Base-by-base conservation (phyloP, 2,113 vertebrate genomes). In the Malurus melanocephalus region DNA sequence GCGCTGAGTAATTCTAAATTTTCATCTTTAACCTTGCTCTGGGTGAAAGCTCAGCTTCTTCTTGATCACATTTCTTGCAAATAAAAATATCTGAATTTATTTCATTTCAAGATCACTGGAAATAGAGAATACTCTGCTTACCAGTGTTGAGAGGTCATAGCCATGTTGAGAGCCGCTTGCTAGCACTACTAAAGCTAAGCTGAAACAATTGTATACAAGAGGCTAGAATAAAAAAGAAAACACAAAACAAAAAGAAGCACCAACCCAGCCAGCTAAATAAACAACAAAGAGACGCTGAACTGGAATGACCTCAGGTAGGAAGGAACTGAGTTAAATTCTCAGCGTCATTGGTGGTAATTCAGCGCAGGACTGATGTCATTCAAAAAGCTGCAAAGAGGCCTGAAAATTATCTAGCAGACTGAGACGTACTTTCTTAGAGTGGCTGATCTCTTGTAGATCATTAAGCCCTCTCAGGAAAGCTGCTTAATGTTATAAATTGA, bases 381-480 rank as follows among this genome's bases (percentile, higher is more conserved):
- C 71, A 90, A 75, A 92, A 95, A 90, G 83, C 92, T 96, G 93
- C 92, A 91, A 95, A 81, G 75, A 89, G 12, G 68, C 46, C 66
- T 94, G 93, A 97, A 97, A 96, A 93, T 92, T 95, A 96, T 93
- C 95, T 94, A 51, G 52, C 73, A 68, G 55, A 87, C 88, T 92
- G 80, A 75, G 72, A 74, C 2, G 5, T 77, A 45, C 83, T 88
- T 90, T 86, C 74, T 91, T 80, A 89, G 87, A 92, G 64, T 64
- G 21, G 30, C 90, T 95, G 85, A 94, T 95, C 83, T 96, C 92
- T 93, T 30, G 2, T 21, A 85, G 89, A 91, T 40, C 53, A 95
- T 96, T 96, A 95, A 95, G 66, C 55, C 68, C 42, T 93, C 85
- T 77, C 71, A 89, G 68, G 92, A 95, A 94, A 72, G 81, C 95